Evolutionary conservation across 2,113 vertebrate genomes (phyloP).

Genomic region (Accipiter cooperii): DNA sequence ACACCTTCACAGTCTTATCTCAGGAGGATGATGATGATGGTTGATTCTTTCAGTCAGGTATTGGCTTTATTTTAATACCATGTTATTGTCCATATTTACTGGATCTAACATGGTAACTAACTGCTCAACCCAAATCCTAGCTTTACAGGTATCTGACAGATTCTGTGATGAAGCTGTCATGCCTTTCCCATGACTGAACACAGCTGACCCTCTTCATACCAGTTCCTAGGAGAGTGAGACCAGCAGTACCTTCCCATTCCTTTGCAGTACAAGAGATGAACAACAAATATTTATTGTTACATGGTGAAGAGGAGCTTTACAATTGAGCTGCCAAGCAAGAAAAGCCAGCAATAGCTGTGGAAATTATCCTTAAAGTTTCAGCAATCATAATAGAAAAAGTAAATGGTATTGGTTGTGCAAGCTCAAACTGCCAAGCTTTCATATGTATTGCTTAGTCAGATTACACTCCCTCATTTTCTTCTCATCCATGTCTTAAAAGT

Average conservation of each 20-base stretch:
- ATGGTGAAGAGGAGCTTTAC: neutral
- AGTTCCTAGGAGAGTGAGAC: neutral
- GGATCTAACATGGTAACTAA: neutral
- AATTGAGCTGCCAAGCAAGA: neutral
- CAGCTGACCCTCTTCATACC: rapidly evolving
- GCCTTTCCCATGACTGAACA: neutral
- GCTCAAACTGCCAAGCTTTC: neutral
- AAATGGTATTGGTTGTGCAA: neutral
- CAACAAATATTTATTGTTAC: neutral
- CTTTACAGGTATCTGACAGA: neutral
- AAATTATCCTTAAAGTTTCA: neutral
- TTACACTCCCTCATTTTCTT: neutral
- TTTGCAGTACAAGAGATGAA: neutral
- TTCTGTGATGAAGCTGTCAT: neutral
- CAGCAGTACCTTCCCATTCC: neutral
- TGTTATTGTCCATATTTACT: neutral
- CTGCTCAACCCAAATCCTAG: neutral
- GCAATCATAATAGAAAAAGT: neutral
- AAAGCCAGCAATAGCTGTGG: neutral
- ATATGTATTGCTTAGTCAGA: neutral
- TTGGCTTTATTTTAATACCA: neutral
- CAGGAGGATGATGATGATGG: neutral
- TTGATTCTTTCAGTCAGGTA: neutral
- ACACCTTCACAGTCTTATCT: neutral
- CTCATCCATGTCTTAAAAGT: neutral